These are phyloP conservation scores for Latrodectus geometricus DNA, from an alignment of 1,140 invertebrate genomes.

Conservation along the genomic window DNA sequence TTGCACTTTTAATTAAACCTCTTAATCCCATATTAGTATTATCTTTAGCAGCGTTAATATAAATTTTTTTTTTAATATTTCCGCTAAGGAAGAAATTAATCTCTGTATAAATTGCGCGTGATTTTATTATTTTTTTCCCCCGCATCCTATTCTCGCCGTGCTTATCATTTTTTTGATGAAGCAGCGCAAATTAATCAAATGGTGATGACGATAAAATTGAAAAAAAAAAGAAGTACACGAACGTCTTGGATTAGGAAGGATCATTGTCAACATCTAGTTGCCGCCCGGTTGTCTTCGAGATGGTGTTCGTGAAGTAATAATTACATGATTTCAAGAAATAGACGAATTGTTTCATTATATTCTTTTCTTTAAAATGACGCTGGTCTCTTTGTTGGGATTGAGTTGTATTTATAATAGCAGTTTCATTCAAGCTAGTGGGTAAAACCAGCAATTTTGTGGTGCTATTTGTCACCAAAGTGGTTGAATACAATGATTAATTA, in stretches of 20 bases:
- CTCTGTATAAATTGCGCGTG: background rate
- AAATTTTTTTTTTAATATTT: background rate
- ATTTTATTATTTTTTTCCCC: background rate
- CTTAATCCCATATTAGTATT: constrained; percentile 1
- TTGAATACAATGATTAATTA: no score
- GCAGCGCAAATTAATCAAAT: background rate
- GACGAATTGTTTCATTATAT: no score
- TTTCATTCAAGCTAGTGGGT: no score
- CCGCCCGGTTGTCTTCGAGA: background rate
- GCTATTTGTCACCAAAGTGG: no score
- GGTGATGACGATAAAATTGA: background rate
- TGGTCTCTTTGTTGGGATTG: no score
- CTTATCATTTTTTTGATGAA: background rate
- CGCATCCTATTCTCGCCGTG: no score
- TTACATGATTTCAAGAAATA: no score
- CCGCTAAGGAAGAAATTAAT: background rate
- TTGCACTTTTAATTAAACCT: background rate
- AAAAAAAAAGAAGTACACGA: background rate
- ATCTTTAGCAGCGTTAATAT: background rate
- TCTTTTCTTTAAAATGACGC: no score
- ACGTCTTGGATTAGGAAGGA: background rate
- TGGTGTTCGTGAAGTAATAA: no score
- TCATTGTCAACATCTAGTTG: background rate
- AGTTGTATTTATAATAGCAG: no score
- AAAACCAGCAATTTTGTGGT: no score